These are phyloP conservation scores for Magallana nippona DNA, from an alignment of 2,888 invertebrate species.

Conservation along the genomic window DNA sequence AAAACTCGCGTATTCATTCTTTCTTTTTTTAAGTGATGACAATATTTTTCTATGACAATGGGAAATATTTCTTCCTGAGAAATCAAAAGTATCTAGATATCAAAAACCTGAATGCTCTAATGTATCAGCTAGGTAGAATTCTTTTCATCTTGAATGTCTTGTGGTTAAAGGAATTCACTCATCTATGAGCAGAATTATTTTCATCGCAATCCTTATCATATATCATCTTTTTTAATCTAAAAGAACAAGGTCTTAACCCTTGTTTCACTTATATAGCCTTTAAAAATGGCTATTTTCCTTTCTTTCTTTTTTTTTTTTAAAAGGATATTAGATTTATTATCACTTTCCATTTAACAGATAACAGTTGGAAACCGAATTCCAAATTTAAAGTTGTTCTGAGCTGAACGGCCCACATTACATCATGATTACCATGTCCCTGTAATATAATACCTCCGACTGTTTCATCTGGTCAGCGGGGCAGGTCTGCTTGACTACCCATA, in stretches of 20 bases:
- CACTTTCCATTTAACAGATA: background rate
- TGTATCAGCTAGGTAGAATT: background rate
- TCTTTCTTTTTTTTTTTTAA: too few relatives aligned
- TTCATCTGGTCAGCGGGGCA: slow-evolving; percentile 3
- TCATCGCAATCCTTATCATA: too few relatives aligned
- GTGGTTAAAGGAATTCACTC: too few relatives aligned
- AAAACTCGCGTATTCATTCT: background rate
- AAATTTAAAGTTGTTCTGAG: background rate
- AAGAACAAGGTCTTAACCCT: too few relatives aligned
- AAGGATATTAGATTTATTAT: too few relatives aligned
- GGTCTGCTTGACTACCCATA: slow-evolving; percentile 14
- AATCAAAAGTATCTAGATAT: slow-evolving; percentile 10
- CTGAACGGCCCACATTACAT: slow-evolving; percentile 11
- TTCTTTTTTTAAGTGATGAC: background rate
- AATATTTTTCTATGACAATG: background rate
- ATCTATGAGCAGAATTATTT: too few relatives aligned
- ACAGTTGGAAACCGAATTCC: background rate
- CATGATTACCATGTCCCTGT: slow-evolving; percentile 4
- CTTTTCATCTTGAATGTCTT: background rate
- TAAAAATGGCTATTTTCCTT: too few relatives aligned
- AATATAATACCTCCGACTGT: background rate
- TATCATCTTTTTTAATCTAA: too few relatives aligned
- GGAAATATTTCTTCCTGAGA: background rate
- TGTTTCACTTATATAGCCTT: too few relatives aligned
- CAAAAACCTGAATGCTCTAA: background rate